Base-by-base conservation (phyloP, 2,113 vertebrate genomes). In the Melanocharis versteri region DNA sequence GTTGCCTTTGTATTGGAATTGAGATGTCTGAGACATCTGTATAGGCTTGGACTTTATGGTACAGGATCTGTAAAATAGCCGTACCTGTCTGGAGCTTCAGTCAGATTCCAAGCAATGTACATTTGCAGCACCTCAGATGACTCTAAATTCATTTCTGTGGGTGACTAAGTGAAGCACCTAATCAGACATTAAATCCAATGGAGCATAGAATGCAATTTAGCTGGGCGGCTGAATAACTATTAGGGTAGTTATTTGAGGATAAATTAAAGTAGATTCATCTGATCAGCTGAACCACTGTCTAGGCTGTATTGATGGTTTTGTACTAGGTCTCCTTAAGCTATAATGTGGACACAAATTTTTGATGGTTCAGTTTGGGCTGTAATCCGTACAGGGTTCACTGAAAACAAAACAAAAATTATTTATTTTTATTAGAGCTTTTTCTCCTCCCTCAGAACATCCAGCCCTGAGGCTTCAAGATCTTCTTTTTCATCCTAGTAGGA, bases 121-220 rank as follows among this genome's bases (percentile, higher is more conserved):
- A 44, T 65, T 61, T 90, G 16, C 45, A 88, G 45, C 62, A 83
- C 30, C 33, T 90, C 42, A 60, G 11, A 53, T 65, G 48, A 40
- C 65, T 72, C 45, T 24, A n/a, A 54, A 85, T 90, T 95, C 3
- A 1, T 91, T 57, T 56, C 54, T 79, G 33, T 85, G 54, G 60
- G 27, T 77, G 82, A 66, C 47, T 75, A 82, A 58, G 65, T 89
- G 95, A 82, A 93, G 47, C 11, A 85, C 61, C 89, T 91, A 61
- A 80, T 89, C 44, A 89, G 62, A 83, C 62, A 50, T 88, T 83
- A 90, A 72, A 90, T 23, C 37, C 30, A 83, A 24, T 79, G 68
- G 37, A 94, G 54, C 75, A 80, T 10, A 77, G 76, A 92, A 91
- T 80, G 62, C 47, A 90, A 90, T 94, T 93, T 88, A 92, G 19